phyloP scores from a whole-genome alignment of 2,888 invertebrate species.

The Icerya purchasi region DNA sequence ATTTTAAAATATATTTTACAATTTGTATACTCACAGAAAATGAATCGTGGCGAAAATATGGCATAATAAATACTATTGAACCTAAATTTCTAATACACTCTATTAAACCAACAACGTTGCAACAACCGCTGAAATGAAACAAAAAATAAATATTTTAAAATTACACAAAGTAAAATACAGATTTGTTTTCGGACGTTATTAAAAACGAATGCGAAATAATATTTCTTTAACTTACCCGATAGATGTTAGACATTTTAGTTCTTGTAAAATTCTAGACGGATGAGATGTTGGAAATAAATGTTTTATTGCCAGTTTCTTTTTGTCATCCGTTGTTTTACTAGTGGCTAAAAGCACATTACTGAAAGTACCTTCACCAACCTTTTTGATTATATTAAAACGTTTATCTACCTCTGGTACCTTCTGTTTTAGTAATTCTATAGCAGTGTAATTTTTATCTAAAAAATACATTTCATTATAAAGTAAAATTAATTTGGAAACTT shows the following conservation, averaged over 20 bases:
- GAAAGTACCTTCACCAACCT: conserved; percentile 67
- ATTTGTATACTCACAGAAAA: conserved; percentile 49
- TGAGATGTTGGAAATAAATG: conserved; percentile 72
- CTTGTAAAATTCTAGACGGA: conserved; percentile 57
- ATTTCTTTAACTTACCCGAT: conserved; percentile 37
- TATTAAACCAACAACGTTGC: conserved; percentile 61
- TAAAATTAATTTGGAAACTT: too few species aligned
- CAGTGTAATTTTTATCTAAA: neutral
- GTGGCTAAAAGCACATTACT: conserved; percentile 66
- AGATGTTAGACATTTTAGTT: conserved; percentile 52
- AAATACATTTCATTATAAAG: too few species aligned
- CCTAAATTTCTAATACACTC: conserved; percentile 53
- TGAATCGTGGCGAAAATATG: conserved; percentile 59
- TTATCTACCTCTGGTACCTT: conserved; percentile 6
- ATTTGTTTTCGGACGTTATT: neutral
- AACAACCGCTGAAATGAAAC: conserved; percentile 40
- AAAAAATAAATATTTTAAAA: neutral
- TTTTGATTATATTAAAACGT: conserved; percentile 20
- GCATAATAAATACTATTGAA: conserved; percentile 72
- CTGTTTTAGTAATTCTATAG: neutral
- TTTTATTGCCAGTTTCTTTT: conserved; percentile 57
- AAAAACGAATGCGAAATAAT: too few species aligned
- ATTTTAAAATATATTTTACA: too few species aligned
- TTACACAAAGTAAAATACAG: neutral
- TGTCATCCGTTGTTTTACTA: conserved; percentile 27